These are phyloP conservation scores for Ptychochromis oligacanthus DNA, from an alignment of 2,113 vertebrate genomes.

Conservation along the genomic window DNA sequence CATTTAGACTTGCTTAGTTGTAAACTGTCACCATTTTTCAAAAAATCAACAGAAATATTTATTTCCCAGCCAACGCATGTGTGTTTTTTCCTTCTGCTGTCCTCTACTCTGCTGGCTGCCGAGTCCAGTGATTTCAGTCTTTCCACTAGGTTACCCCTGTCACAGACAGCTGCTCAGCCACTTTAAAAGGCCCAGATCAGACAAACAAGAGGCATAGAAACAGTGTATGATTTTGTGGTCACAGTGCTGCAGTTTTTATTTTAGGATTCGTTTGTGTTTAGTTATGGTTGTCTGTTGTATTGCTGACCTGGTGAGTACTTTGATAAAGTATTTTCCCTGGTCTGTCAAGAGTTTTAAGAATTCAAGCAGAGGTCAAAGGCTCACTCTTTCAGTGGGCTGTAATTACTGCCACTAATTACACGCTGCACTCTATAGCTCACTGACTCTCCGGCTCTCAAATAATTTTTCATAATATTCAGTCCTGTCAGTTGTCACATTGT, in stretches of 20 bases:
- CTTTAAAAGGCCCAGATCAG: slow-evolving; percentile 57
- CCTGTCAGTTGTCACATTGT: neutral
- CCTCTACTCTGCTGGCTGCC: slow-evolving; percentile 31
- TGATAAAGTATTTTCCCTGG: slow-evolving; percentile 4
- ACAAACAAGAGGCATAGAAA: slow-evolving; percentile 18
- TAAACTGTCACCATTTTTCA: neutral
- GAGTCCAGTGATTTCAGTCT: slow-evolving; percentile 68
- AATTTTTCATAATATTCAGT: neutral
- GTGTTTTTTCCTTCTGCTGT: slow-evolving; percentile 37
- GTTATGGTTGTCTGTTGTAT: neutral
- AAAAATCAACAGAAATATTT: neutral
- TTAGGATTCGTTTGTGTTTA: slow-evolving; percentile 24
- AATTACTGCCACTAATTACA: slow-evolving; percentile 11
- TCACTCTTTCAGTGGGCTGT: neutral
- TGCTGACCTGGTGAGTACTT: slow-evolving; percentile 23
- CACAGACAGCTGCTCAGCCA: slow-evolving; percentile 57
- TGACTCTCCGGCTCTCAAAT: neutral
- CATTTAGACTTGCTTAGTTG: neutral
- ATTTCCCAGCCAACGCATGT: neutral
- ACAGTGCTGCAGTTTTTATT: slow-evolving; percentile 49
- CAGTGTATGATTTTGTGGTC: slow-evolving; percentile 55
- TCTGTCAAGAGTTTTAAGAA: slow-evolving; percentile 35
- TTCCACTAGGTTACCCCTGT: slow-evolving; percentile 58
- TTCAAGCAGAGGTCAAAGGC: slow-evolving; percentile 39
- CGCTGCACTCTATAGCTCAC: neutral